Conservation (phyloP, 30 jellyfish, hydroid and myxozoan species). For the Clytia hemisphaerica region DNA sequence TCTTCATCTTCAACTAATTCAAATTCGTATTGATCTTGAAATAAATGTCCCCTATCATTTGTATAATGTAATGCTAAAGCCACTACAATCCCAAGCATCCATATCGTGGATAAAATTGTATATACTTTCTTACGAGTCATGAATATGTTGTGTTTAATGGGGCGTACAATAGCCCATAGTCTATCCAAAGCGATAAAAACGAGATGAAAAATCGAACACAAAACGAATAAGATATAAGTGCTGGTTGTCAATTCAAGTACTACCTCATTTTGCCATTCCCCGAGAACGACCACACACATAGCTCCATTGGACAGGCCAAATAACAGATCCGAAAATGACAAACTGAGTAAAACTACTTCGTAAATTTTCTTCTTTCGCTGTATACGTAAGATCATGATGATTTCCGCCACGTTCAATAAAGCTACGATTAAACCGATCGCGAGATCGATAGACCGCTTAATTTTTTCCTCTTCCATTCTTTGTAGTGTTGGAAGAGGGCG, state of each 20-base stretch:
- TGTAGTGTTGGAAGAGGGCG: no score
- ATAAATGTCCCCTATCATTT: no score
- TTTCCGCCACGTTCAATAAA: neutral
- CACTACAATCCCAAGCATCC: slow-evolving; percentile 2
- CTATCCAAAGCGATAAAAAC: slow-evolving; percentile 6
- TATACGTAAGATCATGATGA: neutral
- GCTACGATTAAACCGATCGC: slow-evolving; percentile 4
- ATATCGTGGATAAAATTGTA: neutral
- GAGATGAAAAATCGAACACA: slow-evolving; percentile 2
- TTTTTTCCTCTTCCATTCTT: no score
- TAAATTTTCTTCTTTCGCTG: slow-evolving; percentile 1
- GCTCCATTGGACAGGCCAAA: slow-evolving; percentile 13
- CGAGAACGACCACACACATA: neutral
- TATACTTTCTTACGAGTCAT: neutral
- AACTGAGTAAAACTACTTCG: slow-evolving; percentile 4
- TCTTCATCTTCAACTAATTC: no score
- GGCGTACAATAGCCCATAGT: slow-evolving; percentile 6
- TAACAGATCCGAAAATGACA: slow-evolving; percentile 4
- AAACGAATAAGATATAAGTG: slow-evolving; percentile 10
- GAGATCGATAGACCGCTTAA: slow-evolving; percentile 3
- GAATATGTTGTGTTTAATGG: neutral
- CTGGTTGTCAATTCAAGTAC: neutral
- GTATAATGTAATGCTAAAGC: neutral
- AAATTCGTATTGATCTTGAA: no score
- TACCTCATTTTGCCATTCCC: neutral